Conservation (phyloP, 2,797 vertebrate species). For the Enteromius paludinosus region DNA sequence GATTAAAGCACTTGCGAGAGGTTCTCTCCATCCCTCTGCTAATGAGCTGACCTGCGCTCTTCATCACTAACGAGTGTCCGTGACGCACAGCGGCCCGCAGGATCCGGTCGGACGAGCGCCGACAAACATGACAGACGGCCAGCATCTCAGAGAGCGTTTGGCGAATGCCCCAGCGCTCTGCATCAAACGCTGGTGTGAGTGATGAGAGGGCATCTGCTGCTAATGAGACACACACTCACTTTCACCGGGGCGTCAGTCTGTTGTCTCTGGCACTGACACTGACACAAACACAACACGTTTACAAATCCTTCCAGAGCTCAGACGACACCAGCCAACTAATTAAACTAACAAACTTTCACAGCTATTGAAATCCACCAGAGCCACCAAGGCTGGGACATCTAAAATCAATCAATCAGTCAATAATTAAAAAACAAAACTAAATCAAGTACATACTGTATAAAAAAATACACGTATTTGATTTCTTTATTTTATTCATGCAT, state of each 20-base stretch:
- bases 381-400: neutral
- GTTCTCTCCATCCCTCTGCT: slow-evolving; percentile 54
- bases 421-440: too few relatives aligned
- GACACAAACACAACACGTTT: slow-evolving; percentile 12
- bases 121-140: slow-evolving; percentile 29
- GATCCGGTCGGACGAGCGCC: neutral
- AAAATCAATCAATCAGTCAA: neutral
- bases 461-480: too few relatives aligned
- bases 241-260: slow-evolving; percentile 22
- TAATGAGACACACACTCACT: slow-evolving; percentile 39
- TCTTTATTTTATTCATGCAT: too few relatives aligned
- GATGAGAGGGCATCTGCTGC: slow-evolving; percentile 39
- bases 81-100: neutral
- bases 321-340: neutral
- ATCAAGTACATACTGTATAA: too few relatives aligned
- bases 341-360: neutral
- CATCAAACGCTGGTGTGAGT: neutral
- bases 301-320: slow-evolving; percentile 10
- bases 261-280: neutral
- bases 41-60: slow-evolving; percentile 49
- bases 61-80: slow-evolving; percentile 3
- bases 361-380: neutral
- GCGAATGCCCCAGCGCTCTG: neutral
- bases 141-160: neutral
- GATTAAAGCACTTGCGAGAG: slow-evolving; percentile 60